These are phyloP conservation scores for Otolemur crassicaudatus DNA, from an alignment of 2,797 vertebrate genomes.

Conservation along the genomic window DNA sequence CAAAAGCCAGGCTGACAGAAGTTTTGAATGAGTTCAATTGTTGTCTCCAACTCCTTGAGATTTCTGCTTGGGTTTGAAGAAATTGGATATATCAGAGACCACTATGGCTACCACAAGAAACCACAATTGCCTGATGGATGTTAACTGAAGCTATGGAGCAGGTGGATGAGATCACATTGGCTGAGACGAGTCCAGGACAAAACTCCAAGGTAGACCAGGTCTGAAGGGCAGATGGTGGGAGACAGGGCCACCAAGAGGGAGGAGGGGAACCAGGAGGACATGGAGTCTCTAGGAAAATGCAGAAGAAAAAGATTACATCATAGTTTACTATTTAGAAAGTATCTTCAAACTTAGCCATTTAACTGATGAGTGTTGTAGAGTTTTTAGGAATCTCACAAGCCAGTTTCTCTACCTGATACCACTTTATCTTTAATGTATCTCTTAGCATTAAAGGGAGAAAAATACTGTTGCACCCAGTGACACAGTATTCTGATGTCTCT, in stretches of 20 bases:
- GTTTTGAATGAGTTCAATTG: neutral
- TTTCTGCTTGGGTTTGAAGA: neutral
- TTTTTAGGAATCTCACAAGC: neutral
- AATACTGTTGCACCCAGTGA: neutral
- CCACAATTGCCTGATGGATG: no score
- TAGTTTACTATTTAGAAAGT: neutral
- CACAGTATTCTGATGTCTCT: neutral
- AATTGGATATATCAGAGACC: neutral
- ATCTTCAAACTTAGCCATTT: neutral
- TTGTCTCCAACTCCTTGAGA: neutral
- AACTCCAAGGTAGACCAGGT: no score
- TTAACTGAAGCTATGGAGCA: neutral
- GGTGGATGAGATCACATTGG: accelerated
- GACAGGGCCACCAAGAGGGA: neutral
- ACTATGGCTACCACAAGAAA: neutral
- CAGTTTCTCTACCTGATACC: neutral
- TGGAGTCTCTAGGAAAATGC: neutral
- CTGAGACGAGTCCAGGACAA: neutral
- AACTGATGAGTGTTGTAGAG: neutral
- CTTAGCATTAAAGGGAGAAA: neutral
- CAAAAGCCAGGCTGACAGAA: neutral
- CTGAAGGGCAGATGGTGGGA: neutral
- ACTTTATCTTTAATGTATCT: neutral
- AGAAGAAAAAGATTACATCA: neutral
- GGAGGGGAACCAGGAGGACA: neutral